Percentiles rank a stretch among this genome's conserved stretches.
These are phyloP conservation scores for Ceratosolen solmsi DNA, from an alignment of 1,140 invertebrate genomes.

Conservation along the genomic window DNA sequence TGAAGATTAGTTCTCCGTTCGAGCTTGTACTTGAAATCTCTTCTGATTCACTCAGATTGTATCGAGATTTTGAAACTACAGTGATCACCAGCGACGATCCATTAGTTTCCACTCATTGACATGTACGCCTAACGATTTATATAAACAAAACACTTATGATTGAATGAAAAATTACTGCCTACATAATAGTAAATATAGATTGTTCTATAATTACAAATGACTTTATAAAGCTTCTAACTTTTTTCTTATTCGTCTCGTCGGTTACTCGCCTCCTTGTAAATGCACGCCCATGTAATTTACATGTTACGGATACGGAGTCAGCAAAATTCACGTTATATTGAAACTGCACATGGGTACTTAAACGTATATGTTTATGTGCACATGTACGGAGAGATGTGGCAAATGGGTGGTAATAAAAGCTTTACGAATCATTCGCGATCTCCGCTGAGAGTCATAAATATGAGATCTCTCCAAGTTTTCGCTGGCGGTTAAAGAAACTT, in stretches of 20 bases:
- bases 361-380: neutral
- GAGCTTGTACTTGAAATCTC: neutral
- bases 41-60: too few relatives aligned
- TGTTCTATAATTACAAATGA: conserved; percentile 31
- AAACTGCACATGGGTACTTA: neutral
- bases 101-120: neutral
- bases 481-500: conserved; percentile 26
- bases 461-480: conserved; percentile 32
- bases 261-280: neutral
- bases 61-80: neutral
- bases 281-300: conserved; percentile 30
- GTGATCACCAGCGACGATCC: neutral
- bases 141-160: too few relatives aligned
- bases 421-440: neutral
- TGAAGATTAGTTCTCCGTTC: conserved; percentile 27
- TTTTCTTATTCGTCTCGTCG: neutral
- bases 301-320: conserved; percentile 15
- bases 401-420: conserved; percentile 27
- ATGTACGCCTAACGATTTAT: too few relatives aligned
- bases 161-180: neutral
- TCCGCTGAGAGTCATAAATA: conserved; percentile 30
- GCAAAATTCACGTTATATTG: conserved; percentile 1
- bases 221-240: conserved; percentile 11
- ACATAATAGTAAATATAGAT: neutral
- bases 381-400: neutral